Evolutionary conservation across 1,140 invertebrate genomes (phyloP), one percentile per base, ranked within the genome.

Genomic region (Diploscapter pachys): DNA sequence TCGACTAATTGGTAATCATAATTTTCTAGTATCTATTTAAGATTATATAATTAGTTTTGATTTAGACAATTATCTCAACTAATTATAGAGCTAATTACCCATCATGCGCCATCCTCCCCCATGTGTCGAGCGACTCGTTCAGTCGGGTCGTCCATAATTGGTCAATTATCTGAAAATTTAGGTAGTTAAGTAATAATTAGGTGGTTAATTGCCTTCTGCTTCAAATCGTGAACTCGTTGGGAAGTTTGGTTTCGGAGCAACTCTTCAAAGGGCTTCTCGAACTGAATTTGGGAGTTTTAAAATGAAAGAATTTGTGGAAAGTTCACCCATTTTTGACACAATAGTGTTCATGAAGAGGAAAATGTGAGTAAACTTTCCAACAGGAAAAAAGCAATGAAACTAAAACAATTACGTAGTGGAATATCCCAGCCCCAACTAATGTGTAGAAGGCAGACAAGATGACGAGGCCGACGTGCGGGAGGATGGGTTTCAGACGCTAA

Each of bases 391-490:
- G 31, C 31, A 31, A 31, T 31, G 31, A 31, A 31, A 31, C 31
- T 31, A 31, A 31, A 31, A 31, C 31, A 80, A 77, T 63, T 55
- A 82, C 79, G 67, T 84, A 80, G 68, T 84, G 80, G 70, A 84
- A 84, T 49, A 84, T 82, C 9, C 79, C 80, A 51, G 82, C 82
- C n/a, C 82, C 82, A 48, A 84, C 66, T 13, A 84, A 59, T 53
- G 82, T 84, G 56, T 84, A 84, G 6, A 79, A 64, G 51, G 84
- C 81, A 9, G 84, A 84, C 48, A 84, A 71, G 54, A 84, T 62
- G 31, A 84, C 82, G 5, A 84, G 71, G 8, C 82, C 82, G 56
- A 84, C 81, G 65, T 84, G 82, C 6, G 82, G 82, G 5, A 85
- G 65, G 53, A 31, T 31, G 31, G 31, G 31, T 31, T 31, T 31